A percentile compares a stretch with the other conserved stretches of the same genome.
Conservation (phyloP, 1,140 invertebrate species). For the Pseudobourletiella spinata region DNA sequence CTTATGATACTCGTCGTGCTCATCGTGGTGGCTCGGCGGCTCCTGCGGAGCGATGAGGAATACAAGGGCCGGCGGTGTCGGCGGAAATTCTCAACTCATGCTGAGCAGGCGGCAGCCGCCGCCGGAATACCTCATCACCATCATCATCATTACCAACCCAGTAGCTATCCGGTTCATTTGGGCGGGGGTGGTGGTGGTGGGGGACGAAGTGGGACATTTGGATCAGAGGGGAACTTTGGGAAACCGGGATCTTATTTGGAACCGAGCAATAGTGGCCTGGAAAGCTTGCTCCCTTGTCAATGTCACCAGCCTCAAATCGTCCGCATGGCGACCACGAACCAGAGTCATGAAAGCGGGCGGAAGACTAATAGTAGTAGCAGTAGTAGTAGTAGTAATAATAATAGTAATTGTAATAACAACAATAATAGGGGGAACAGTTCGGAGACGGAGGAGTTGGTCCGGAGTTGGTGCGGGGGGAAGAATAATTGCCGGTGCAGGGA, state of each 20-base stretch:
- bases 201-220: neutral
- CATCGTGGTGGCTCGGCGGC: slow-evolving; percentile 25
- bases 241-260: slow-evolving; percentile 21
- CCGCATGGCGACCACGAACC: slow-evolving; percentile 4
- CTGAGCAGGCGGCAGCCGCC: too few relatives aligned
- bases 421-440: neutral
- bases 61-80: neutral
- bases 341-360: neutral
- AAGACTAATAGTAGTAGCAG: neutral
- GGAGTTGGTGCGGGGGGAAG: slow-evolving; percentile 6
- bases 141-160: neutral
- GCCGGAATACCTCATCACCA: neutral
- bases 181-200: neutral
- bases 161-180: neutral
- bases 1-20: slow-evolving; percentile 28
- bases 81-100: slow-evolving; percentile 6
- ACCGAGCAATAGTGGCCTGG: too few relatives aligned
- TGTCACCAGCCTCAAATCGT: slow-evolving; percentile 9
- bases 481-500: neutral
- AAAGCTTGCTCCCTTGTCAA: too few relatives aligned
- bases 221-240: neutral
- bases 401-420: neutral
- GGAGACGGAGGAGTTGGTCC: slow-evolving; percentile 21
- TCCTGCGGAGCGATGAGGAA: slow-evolving; percentile 27
- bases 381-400: neutral